Evolutionary conservation across 2,888 invertebrate genomes (phyloP).

Genomic region (Epistrophe grossulariae): DNA sequence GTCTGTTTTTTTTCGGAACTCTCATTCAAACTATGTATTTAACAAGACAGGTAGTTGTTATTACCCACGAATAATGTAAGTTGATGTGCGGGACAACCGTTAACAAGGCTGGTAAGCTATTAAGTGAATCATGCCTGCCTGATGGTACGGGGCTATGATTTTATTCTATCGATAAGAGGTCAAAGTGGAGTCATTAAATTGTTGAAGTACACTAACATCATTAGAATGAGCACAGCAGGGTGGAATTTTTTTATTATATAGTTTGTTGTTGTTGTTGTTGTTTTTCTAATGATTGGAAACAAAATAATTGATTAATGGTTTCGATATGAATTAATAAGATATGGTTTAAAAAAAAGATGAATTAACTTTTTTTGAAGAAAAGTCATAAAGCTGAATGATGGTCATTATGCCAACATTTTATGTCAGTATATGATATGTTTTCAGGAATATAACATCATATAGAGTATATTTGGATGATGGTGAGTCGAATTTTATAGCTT

Average conservation of each 20-base stretch:
- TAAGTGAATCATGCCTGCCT: constrained; percentile 52
- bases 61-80: constrained; percentile 12
- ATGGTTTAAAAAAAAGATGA: constrained; percentile 15
- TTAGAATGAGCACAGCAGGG: constrained; percentile 45
- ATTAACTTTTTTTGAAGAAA: constrained; percentile 12
- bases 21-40: constrained; percentile 17
- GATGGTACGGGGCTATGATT: constrained; percentile 40
- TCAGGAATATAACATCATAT: neutral
- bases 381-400: neutral
- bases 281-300: constrained; percentile 32
- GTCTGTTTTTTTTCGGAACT: neutral
- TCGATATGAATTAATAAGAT: constrained; percentile 21
- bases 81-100: constrained; percentile 44
- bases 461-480: no score
- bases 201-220: constrained; percentile 45
- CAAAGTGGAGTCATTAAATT: constrained; percentile 71
- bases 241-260: neutral
- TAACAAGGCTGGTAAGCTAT: constrained; percentile 57
- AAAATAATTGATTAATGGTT: constrained; percentile 59
- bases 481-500: no score
- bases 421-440: neutral
- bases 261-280: constrained; percentile 32
- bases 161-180: constrained; percentile 52
- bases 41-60: constrained; percentile 69
- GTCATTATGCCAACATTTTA: neutral